phyloP scores from a whole-genome alignment of 2,113 vertebrate species.

The Aptenodytes forsteri region DNA sequence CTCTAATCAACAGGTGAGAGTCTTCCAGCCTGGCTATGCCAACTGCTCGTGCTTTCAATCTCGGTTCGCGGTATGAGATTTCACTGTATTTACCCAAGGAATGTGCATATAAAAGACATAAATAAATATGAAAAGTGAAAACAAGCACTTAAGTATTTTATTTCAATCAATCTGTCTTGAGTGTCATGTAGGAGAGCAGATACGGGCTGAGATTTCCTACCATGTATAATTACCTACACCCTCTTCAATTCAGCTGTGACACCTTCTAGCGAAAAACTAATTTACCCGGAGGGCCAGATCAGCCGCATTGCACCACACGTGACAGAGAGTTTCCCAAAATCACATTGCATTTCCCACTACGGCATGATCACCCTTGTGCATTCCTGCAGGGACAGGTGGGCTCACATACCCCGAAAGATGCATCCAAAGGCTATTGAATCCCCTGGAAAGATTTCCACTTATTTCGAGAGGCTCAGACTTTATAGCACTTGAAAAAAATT shows the following conservation, averaged over 20 bases:
- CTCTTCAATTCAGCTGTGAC: not conserved
- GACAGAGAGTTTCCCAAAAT: not conserved
- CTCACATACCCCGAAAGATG: not conserved
- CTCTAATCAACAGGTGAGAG: not conserved
- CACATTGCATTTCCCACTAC: not conserved
- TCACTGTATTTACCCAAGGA: not conserved
- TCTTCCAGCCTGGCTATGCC: not conserved
- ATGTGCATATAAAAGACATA: not conserved
- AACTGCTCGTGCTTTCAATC: not conserved
- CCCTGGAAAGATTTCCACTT: not conserved
- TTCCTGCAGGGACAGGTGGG: not conserved
- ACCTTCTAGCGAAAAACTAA: not conserved
- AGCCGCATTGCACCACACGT: not conserved
- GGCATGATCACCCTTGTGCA: too few species aligned
- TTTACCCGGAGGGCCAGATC: not conserved
- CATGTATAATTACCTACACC: accelerated
- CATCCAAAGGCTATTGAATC: not conserved
- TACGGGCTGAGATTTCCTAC: not conserved
- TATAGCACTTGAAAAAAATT: not conserved
- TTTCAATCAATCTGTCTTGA: not conserved
- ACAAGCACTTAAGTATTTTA: not conserved
- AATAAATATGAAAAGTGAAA: not conserved
- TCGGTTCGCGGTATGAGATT: not conserved
- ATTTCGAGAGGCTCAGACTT: not conserved
- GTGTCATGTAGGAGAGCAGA: not conserved